Evolutionary conservation across 2,888 invertebrate genomes (phyloP), one percentile per base, ranked within the genome.

Genomic region (Baccha elongata): DNA sequence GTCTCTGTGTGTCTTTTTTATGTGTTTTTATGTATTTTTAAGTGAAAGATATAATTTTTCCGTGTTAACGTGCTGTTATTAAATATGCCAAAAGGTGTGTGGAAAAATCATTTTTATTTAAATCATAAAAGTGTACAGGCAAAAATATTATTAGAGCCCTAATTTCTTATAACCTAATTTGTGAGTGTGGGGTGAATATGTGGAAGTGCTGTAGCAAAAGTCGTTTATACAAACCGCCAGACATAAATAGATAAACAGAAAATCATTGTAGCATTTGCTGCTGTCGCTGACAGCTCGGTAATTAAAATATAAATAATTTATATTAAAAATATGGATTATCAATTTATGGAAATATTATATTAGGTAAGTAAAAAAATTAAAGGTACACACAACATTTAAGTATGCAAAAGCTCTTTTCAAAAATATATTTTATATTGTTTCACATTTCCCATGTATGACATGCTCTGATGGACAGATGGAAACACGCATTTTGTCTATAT

Each of bases 241-340:
- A 74, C 73, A 50, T 48, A 79, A 79, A 73, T 79, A 79, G 72
- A 78, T 71, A 78, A 78, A 72, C 72, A 65, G 42, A 62, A 58
- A 58, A 53, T 42, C 50, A 67, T 55, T 21, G 19, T 7, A 44
- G 21, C 62, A 53, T 53, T 62, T 58, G 58, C 40, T 58, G 40
- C 40, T 69, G 46, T 48, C 44, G 69, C 13, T 67, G 58, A 52
- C 35, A 50, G 68, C 35, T 58, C 42, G 15, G 19, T 52, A 37
- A 60, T 29, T 13, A 29, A 7, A 26, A n/a, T 29, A 32, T 29
- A 15, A 29, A 19, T 19, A 44, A n/a, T n/a, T 44, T 8, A 46
- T 60, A 23, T 35, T 40, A 40, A 53, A n/a, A 68, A 62, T 35
- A 52, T 53, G 44, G 52, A 52, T 53, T 52, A 67, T 67, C n/a